Evolutionary conservation across 1,140 invertebrate genomes (phyloP), one percentile per base, ranked within the genome.

Genomic region (Dreissena polymorpha): DNA sequence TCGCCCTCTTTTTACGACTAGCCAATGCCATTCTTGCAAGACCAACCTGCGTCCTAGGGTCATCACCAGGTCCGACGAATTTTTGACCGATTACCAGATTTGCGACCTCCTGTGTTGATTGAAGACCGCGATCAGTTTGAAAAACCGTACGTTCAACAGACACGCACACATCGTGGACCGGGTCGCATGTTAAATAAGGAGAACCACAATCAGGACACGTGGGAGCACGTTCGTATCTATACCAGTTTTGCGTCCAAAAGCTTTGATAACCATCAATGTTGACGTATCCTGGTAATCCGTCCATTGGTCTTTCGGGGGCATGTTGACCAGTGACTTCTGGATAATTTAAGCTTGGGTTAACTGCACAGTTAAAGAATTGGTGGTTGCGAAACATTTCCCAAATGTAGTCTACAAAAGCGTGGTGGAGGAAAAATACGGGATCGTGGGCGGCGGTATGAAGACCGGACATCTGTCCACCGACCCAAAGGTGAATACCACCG

Each of bases 361-460:
- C 21, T 60, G 2, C 21, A 23, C 39, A 39, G 39, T 39, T 8
- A 39, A 5, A 5, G 8, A 39, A 39, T 39, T 39, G 39, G 39
- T 39, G 39, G 39, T 39, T 39, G 29, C 76, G 2, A 70, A 88
- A 90, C 63, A 86, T 14, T 51, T 88, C 85, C 89, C 89, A 90
- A n/a, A 90, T 76, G 70, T 87, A 85, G 84, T 93, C 92, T 27
- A 93, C 85, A 84, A 91, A 93, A 23, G 87, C 80, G 82, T 93
- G 93, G 83, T 93, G 92, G 82, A 93, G 73, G 83, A 91, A 93
- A 85, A 93, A 93, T 21, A 92, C 86, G 6, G 89, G 89, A 84
- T 93, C 93, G 73, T 89, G 92, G 65, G 91, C 77, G 16, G 90
- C 86, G 3, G 89, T 92, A n/a, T 85, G 73, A 25, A 90, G 27